Conservation (phyloP, 2,797 vertebrate genomes). For the Ispidina lecontei region DNA sequence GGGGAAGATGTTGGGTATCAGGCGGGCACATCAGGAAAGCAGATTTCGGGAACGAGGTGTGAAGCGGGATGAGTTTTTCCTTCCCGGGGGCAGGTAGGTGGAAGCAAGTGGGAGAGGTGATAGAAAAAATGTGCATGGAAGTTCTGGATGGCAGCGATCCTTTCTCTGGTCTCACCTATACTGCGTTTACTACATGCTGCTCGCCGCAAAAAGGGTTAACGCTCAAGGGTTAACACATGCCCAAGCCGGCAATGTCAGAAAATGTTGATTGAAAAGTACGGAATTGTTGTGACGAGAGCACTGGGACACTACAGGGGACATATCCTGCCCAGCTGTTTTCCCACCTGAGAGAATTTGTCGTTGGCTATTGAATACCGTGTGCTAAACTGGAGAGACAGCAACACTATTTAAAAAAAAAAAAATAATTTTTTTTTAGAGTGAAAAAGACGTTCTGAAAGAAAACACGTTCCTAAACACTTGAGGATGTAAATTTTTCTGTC, state of each 20-base stretch:
- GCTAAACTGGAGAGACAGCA: neutral
- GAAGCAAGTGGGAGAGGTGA: neutral
- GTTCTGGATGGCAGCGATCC: constrained; percentile 2
- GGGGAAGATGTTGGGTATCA: neutral
- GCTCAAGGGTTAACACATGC: neutral
- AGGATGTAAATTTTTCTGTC: neutral
- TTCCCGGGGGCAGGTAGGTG: neutral
- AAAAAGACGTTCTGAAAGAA: neutral
- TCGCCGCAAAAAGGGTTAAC: neutral
- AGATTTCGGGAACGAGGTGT: neutral
- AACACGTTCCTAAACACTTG: neutral
- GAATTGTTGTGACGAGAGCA: neutral
- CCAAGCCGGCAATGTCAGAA: neutral
- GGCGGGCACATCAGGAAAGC: neutral
- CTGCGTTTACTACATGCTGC: neutral
- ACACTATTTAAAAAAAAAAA: too few species aligned
- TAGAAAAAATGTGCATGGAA: neutral
- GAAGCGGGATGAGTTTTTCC: neutral
- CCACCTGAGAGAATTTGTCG: constrained; percentile 6
- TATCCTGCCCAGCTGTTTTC: neutral
- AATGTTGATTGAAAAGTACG: neutral
- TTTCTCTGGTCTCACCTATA: neutral
- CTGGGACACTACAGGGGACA: neutral
- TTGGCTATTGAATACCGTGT: neutral
- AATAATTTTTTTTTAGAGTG: neutral